These are phyloP conservation scores for Sinonovacula constricta DNA, from an alignment of 1,140 invertebrate genomes.

Conservation along the genomic window DNA sequence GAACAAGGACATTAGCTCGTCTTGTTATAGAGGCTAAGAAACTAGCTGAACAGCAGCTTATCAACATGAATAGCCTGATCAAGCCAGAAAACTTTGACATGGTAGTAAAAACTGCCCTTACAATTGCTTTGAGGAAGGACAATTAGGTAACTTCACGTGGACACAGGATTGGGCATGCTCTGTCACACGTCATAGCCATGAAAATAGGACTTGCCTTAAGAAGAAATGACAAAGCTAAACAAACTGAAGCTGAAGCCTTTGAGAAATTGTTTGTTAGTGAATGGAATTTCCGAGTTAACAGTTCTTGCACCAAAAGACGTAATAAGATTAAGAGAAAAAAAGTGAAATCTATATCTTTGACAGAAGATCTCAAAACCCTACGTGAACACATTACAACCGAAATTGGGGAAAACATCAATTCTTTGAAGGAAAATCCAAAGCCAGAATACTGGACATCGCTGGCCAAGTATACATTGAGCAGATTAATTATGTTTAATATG, in stretches of 20 bases:
- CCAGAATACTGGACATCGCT: not conserved
- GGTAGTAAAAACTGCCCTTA: conserved; percentile 30
- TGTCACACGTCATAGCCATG: conserved; percentile 39
- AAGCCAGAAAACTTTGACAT: conserved; percentile 48
- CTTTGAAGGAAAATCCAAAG: not conserved
- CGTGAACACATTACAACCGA: not conserved
- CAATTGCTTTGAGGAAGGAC: conserved; percentile 29
- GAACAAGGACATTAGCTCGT: conserved; percentile 24
- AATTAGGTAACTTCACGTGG: conserved; percentile 28
- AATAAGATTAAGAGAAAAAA: not conserved
- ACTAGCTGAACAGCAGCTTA: not conserved
- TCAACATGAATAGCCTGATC: conserved; percentile 38
- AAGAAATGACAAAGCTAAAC: conserved; percentile 7
- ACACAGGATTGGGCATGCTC: conserved; percentile 41
- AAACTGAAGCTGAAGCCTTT: conserved; percentile 16
- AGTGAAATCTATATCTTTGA: not conserved
- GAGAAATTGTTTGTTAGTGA: not conserved
- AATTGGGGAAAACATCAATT: not conserved
- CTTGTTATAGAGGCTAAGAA: conserved; percentile 31
- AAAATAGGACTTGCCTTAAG: conserved; percentile 36
- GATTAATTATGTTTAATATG: not conserved
- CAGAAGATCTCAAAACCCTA: not conserved
- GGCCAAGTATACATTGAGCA: not conserved
- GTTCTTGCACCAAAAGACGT: not conserved
- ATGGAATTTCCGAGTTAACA: not conserved